phyloP scores from a whole-genome alignment of 2,797 vertebrate species.

The Thamnophis elegans region DNA sequence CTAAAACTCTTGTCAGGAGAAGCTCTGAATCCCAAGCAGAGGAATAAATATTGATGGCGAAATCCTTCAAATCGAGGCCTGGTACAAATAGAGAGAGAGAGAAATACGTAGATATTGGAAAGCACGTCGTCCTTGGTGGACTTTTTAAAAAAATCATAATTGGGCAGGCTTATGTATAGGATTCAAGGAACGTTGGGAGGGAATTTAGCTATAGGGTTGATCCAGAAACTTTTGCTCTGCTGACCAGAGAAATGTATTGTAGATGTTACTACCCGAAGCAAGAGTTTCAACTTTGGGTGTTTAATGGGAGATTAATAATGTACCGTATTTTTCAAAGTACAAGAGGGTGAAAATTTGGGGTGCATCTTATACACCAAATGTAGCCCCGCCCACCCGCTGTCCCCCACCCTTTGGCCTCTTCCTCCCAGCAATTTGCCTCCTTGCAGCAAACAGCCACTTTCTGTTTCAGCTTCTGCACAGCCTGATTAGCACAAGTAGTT shows the following conservation, averaged over 20 bases:
- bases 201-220: background rate
- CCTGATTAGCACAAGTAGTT: too few species aligned
- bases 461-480: too few species aligned
- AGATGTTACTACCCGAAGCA: background rate
- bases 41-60: conserved; percentile 20
- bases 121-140: conserved; percentile 10
- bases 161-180: background rate
- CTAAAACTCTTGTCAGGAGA: background rate
- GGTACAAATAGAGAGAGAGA: background rate
- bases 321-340: too few species aligned
- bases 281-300: background rate
- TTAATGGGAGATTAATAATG: background rate
- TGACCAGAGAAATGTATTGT: background rate
- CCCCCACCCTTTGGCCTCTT: too few species aligned
- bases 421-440: too few species aligned
- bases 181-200: background rate
- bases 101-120: background rate
- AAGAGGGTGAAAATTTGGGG: too few species aligned
- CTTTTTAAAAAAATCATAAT: background rate
- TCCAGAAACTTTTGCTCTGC: background rate
- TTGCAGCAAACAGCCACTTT: too few species aligned
- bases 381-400: too few species aligned
- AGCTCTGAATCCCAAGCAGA: background rate
- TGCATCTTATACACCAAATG: too few species aligned
- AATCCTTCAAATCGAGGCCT: conserved; percentile 14